A percentile compares a stretch with the other conserved stretches of the same genome.
Conservation (phyloP, 2,888 invertebrate genomes). For the Pachydiplax longipennis region DNA sequence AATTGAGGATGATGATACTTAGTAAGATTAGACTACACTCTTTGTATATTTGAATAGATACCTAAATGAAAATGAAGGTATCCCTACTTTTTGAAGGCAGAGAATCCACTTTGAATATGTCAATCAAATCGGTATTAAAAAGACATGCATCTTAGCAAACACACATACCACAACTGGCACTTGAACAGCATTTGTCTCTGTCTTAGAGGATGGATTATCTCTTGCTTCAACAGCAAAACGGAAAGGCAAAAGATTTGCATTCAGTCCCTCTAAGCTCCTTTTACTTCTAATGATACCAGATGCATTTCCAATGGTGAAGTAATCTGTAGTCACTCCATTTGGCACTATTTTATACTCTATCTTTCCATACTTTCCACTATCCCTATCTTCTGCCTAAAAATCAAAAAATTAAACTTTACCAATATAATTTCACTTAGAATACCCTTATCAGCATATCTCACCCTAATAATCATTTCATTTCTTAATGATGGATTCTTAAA, state of each 20-base stretch:
- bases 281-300: slow-evolving; percentile 81
- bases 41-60: too few relatives aligned
- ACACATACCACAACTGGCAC: slow-evolving; percentile 71
- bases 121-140: too few relatives aligned
- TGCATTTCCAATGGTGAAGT: slow-evolving; percentile 75
- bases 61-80: too few relatives aligned
- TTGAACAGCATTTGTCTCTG: slow-evolving; percentile 69
- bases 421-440: too few relatives aligned
- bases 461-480: too few relatives aligned
- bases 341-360: slow-evolving; percentile 70
- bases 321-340: slow-evolving; percentile 65
- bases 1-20: too few relatives aligned
- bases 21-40: too few relatives aligned
- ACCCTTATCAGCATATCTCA: too few relatives aligned
- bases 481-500: background rate
- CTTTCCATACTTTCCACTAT: slow-evolving; percentile 83
- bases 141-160: too few relatives aligned
- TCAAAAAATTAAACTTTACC: slow-evolving; percentile 19
- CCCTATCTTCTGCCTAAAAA: slow-evolving; percentile 79
- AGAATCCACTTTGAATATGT: too few relatives aligned
- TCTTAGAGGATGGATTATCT: slow-evolving; percentile 74
- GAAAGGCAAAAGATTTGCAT: slow-evolving; percentile 72
- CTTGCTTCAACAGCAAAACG: slow-evolving; percentile 75
- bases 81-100: too few relatives aligned
- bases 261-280: slow-evolving; percentile 74